Evolutionary conservation across 2,797 vertebrate genomes (phyloP), one percentile per base, ranked within the genome.

Genomic region (Arvicola amphibius): DNA sequence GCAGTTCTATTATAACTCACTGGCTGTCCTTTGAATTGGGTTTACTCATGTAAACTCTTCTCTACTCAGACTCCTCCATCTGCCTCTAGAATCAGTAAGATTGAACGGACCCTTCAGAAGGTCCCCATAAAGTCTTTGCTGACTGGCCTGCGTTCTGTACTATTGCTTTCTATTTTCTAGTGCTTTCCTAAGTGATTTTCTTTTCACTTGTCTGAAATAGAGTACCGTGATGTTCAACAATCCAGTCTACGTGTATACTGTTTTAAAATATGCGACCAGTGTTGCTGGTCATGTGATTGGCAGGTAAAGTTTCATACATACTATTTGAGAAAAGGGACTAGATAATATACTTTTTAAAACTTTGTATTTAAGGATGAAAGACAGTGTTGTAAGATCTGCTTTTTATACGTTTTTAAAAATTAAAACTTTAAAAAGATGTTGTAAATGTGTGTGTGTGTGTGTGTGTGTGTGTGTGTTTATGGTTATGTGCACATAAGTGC

Each of bases 161-260:
- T 46, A 1, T 94, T 16, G 69, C 7, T 90, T 53, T 37, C 67
- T 89, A 1, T 94, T 92, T 16, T 87, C 25, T 92, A 56, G 40
- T 91, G 59, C 43, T 97, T 94, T 95, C 61, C 29, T 93, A 17
- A 59, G 43, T 92, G n/a, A 87, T 37, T 67, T 97, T 95, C 85
- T 51, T 37, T 95, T 96, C 73, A 74, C 65, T 21, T 92, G 32
- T 92, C 92, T 88, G 88, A 69, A 43, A 59, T 92, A 74, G 90
- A 63, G 67, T 88, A 63, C 65, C 80, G 34, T 89, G 34, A 76
- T 37, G 4, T 84, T 65, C 51, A 51, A 51, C 67, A 92, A 76
- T 88, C 21, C 61, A 91, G 69, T 88, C 16, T 77, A 0, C 46
- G 1, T 81, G 53, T 88, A 16, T 61, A 34, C 92, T 74, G 27